These are phyloP conservation scores for Meta bourneti DNA, from an alignment of 2,888 invertebrate species.

Conservation along the genomic window DNA sequence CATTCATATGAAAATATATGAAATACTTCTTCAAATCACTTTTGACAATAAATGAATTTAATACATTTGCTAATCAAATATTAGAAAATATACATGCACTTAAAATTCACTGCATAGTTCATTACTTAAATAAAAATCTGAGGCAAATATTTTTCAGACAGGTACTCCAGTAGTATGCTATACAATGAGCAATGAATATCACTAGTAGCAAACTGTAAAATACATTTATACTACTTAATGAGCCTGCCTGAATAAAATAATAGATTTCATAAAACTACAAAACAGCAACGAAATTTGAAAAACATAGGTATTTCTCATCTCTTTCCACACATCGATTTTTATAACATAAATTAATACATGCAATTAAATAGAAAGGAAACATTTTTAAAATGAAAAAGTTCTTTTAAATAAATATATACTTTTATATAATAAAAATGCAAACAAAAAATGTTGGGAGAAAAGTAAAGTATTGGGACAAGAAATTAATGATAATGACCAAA, in stretches of 20 bases:
- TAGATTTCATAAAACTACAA: background rate
- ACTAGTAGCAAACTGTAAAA: background rate
- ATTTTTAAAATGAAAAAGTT: background rate
- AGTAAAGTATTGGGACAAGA: background rate
- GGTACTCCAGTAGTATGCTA: background rate
- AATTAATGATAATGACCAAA: background rate
- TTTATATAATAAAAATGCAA: background rate
- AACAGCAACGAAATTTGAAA: no score
- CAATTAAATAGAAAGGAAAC: background rate
- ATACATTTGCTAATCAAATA: background rate
- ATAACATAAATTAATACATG: no score
- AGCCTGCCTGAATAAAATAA: background rate
- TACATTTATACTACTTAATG: background rate
- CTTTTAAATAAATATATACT: background rate
- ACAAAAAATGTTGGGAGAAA: background rate
- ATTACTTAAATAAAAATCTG: background rate
- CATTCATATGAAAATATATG: background rate
- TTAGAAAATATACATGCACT: background rate
- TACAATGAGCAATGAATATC: background rate
- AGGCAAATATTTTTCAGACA: background rate
- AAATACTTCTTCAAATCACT: background rate
- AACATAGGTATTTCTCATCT: no score
- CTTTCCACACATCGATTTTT: no score
- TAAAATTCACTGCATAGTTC: background rate
- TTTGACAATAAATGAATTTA: background rate